Evolutionary conservation across 2,888 invertebrate genomes (phyloP), one percentile per base, ranked within the genome.

Genomic region (Chymomyza fuscimana): DNA sequence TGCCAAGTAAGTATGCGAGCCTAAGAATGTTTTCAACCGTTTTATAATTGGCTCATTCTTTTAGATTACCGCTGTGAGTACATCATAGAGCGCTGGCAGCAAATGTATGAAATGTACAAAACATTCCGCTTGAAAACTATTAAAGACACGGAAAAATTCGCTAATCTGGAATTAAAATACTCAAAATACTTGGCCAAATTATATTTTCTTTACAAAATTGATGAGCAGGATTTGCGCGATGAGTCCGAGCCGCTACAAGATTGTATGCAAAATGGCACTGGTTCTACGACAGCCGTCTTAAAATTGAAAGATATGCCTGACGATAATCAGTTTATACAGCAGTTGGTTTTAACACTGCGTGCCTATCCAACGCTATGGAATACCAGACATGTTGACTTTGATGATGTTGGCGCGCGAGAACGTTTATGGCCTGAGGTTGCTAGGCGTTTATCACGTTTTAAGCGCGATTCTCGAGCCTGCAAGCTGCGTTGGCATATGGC

Each of bases 91-190:
- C 90, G 90, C 19, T 90, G 90, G 90, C 80, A 87, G 50, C 87
- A 90, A 73, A 86, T 90, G 77, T 90, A 91, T 63, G 90, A 90
- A 75, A 90, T 90, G 89, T 90, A 91, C 70, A 90, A 91, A 73
- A 86, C 90, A 9, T 90, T 90, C 74, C 90, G 90, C 5, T 75
- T 90, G 2, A 90, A 90, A 73, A 85, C 82, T 10, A 91, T 91
- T 12, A 90, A 89, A 72, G 80, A 89, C 63, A 77, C 83, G 36
- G 74, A 69, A 3, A 80, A 73, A 4, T 83, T 90, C 69, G 82
- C 87, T 0, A 88, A 86, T 67, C 76, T 90, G 2, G 90, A 90
- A 69, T 69, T 90, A 0, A 90, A 90, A 63, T 91, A 90, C 67
- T 90, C 90, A 0, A 90, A 90, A 79, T 90, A 91, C 74, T 74